These are phyloP conservation scores for Palythoa heliodiscus DNA, from an alignment of 92 coral and sea anemone species.

Conservation along the genomic window DNA sequence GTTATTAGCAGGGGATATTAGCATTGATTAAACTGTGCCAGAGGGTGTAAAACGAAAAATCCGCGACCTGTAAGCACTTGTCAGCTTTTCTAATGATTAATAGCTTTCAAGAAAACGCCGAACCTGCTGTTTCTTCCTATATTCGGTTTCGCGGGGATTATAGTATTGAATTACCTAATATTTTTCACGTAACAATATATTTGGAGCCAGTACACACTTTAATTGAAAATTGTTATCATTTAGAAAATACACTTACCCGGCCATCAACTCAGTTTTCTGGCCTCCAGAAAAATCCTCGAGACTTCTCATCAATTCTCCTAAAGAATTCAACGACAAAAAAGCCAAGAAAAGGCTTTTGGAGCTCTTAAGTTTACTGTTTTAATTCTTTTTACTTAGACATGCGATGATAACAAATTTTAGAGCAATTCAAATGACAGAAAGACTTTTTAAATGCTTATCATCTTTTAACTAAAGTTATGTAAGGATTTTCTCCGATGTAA, in stretches of 20 bases:
- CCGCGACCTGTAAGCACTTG: conserved; percentile 11
- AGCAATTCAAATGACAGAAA: no score
- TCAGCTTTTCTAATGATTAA: conserved; percentile 17
- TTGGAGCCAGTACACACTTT: not conserved
- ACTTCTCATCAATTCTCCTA: not conserved
- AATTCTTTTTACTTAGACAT: not conserved
- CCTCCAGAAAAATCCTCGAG: not conserved
- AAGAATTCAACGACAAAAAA: not conserved
- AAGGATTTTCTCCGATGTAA: not conserved
- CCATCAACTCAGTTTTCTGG: no score
- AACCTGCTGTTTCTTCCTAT: not conserved
- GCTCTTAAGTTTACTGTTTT: not conserved
- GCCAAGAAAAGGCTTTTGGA: not conserved
- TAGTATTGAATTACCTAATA: not conserved
- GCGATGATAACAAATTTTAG: not conserved
- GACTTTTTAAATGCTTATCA: not conserved
- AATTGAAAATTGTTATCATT: not conserved
- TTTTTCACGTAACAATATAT: not conserved
- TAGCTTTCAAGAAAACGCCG: not conserved
- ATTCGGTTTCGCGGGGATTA: conserved; percentile 19
- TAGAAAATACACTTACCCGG: no score
- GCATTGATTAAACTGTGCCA: conserved; percentile 3
- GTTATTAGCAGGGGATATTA: not conserved
- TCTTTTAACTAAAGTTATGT: conserved; percentile 1
- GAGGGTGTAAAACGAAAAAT: conserved; percentile 24